These are phyloP conservation scores for Trichonephila inaurata DNA, from an alignment of 1,140 invertebrate genomes.

Conservation along the genomic window DNA sequence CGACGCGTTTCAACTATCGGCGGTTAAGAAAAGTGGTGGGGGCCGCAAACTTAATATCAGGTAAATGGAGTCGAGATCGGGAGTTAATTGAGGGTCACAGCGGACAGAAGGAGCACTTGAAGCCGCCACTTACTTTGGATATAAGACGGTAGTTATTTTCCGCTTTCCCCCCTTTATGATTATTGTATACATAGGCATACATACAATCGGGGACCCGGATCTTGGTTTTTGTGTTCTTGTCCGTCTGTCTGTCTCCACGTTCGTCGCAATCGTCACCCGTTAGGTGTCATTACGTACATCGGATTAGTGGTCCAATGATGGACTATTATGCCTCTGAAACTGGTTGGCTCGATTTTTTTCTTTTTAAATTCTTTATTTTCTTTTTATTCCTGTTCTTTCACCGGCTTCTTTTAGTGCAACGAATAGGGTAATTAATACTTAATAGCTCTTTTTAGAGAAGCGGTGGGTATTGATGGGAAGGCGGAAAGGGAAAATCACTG, in stretches of 20 bases:
- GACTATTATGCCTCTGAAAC: constrained; percentile 14
- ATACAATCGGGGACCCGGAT: constrained; percentile 68
- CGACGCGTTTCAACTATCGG: neutral
- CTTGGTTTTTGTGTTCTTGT: constrained; percentile 59
- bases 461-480: constrained; percentile 26
- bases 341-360: neutral
- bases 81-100: constrained; percentile 69
- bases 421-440: constrained; percentile 68
- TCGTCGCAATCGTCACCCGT: constrained; percentile 64
- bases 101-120: constrained; percentile 50
- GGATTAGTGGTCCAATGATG: constrained; percentile 9
- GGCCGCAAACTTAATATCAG: constrained; percentile 58
- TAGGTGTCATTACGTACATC: constrained; percentile 71
- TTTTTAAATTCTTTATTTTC: neutral
- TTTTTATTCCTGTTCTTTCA: neutral
- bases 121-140: constrained; percentile 70
- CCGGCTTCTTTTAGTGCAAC: constrained; percentile 7
- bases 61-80: constrained; percentile 67
- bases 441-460: constrained; percentile 62
- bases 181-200: constrained; percentile 70
- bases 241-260: constrained; percentile 52
- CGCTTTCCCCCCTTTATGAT: constrained; percentile 25
- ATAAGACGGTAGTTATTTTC: constrained; percentile 69
- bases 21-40: constrained; percentile 14
- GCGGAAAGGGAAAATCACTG: constrained; percentile 18